These are phyloP conservation scores for Oryzias woworae DNA, from an alignment of 2,113 vertebrate species.

Conservation along the genomic window DNA sequence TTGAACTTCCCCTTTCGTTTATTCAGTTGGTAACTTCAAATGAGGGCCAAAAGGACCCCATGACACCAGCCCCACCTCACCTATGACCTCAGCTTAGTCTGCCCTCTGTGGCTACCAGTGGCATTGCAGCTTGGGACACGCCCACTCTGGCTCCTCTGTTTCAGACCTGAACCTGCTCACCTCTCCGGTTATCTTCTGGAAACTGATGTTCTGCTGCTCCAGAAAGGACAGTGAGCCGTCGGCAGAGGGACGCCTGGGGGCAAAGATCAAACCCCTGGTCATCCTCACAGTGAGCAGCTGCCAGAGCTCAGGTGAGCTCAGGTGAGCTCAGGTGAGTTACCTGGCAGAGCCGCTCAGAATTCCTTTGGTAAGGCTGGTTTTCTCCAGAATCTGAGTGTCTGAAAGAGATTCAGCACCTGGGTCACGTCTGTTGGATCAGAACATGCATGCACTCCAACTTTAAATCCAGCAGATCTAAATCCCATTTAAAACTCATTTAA, in stretches of 20 bases:
- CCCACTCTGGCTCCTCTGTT: neutral
- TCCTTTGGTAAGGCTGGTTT: conserved; percentile 58
- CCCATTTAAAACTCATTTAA: conserved; percentile 6
- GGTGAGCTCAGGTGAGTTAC: conserved; percentile 23
- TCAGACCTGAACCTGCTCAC: conserved; percentile 1
- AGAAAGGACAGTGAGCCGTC: conserved; percentile 31
- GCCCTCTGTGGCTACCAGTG: too few relatives aligned
- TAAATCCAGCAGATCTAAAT: neutral
- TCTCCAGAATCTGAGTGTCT: conserved; percentile 75
- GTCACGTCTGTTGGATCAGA: neutral
- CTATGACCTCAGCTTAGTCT: too few relatives aligned
- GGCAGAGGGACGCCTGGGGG: conserved; percentile 26
- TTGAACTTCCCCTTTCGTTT: too few relatives aligned
- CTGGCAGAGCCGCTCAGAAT: conserved; percentile 44
- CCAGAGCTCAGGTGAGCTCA: neutral
- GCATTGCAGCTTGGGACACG: neutral
- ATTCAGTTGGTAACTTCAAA: too few relatives aligned
- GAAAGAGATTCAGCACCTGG: conserved; percentile 10
- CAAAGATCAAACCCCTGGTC: conserved; percentile 30
- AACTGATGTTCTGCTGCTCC: conserved; percentile 54
- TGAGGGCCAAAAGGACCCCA: too few relatives aligned
- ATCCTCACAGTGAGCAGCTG: neutral
- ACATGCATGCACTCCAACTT: neutral
- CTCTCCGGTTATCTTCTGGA: conserved; percentile 77
- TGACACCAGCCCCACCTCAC: too few relatives aligned